phyloP scores from a whole-genome alignment of 2,113 vertebrate genomes.

The Bubalus kerabau region DNA sequence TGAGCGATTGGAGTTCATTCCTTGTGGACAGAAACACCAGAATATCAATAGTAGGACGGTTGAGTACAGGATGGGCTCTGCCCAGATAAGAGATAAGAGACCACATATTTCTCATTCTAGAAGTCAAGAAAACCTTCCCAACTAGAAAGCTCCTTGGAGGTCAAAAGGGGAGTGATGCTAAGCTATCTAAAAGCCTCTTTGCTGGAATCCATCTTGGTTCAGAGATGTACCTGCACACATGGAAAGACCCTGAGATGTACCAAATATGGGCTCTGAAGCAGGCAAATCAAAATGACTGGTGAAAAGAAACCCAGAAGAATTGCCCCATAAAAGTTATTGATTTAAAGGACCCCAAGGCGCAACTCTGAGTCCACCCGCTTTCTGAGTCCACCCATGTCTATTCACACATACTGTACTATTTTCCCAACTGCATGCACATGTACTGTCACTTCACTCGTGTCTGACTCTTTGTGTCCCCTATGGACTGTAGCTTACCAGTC shows the following conservation, averaged over 20 bases:
- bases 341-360: background rate
- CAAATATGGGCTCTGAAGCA: background rate
- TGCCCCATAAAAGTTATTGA: background rate
- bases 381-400: background rate
- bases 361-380: background rate
- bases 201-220: background rate
- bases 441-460: background rate
- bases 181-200: background rate
- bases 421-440: background rate
- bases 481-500: background rate
- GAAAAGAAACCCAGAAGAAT: background rate
- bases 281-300: background rate
- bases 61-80: background rate
- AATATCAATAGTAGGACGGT: background rate
- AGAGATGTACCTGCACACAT: background rate
- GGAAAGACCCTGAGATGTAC: background rate
- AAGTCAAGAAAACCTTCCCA: background rate
- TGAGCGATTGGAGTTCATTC: background rate
- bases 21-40: background rate
- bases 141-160: background rate
- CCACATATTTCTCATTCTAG: background rate
- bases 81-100: background rate
- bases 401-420: background rate
- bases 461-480: background rate
- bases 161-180: background rate